phyloP scores from a whole-genome alignment of 2,888 invertebrate species.

The Drosophila engyochracea region DNA sequence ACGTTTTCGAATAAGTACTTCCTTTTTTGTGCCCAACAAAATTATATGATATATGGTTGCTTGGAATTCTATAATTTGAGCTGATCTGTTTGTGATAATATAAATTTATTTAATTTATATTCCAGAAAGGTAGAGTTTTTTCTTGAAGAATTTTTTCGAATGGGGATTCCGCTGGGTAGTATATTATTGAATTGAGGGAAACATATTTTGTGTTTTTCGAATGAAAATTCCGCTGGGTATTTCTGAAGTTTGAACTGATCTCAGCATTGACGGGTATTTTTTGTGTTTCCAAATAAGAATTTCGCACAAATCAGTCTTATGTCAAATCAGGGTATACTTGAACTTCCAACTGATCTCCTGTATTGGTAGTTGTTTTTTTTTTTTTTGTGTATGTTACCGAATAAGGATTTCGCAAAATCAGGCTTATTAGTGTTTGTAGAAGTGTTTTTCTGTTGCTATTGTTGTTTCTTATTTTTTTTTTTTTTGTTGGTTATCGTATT shows the following conservation, averaged over 20 bases:
- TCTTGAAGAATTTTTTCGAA: not conserved
- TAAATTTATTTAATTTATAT: no score
- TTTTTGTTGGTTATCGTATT: not conserved
- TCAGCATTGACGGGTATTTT: not conserved
- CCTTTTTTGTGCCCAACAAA: not conserved
- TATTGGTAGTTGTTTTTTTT: not conserved
- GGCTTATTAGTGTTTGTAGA: slow-evolving; percentile 7
- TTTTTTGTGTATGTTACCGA: not conserved
- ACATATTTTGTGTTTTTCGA: not conserved
- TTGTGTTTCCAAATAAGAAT: not conserved
- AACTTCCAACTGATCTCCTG: slow-evolving; percentile 29
- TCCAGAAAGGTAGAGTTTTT: not conserved
- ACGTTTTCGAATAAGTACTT: not conserved
- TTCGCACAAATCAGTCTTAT: not conserved
- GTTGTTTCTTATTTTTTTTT: slow-evolving; percentile 6
- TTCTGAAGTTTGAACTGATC: not conserved
- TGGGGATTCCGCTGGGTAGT: not conserved
- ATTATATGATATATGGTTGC: not conserved
- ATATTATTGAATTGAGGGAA: no score
- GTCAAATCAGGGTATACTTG: not conserved
- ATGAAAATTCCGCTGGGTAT: not conserved
- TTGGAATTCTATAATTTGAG: not conserved
- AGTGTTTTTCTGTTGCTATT: slow-evolving; percentile 3
- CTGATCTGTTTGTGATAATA: not conserved
- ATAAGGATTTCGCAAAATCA: slow-evolving; percentile 31